Percentiles rank a stretch among this genome's conserved stretches.
These are phyloP conservation scores for Indicator maculatus DNA, from an alignment of 2,113 vertebrate genomes.

Conservation along the genomic window DNA sequence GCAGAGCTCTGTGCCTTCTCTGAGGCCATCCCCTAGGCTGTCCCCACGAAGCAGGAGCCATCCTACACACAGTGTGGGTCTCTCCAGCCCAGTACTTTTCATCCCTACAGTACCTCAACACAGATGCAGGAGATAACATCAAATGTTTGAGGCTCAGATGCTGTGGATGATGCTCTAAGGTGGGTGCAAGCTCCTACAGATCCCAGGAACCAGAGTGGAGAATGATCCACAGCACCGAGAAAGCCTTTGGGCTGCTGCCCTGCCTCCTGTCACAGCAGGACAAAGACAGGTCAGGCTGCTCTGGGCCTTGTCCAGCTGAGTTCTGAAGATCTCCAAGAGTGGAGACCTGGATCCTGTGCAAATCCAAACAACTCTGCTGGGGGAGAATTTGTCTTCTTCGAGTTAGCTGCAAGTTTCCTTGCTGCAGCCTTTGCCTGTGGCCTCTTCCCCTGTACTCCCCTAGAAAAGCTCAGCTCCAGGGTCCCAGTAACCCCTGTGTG, in stretches of 20 bases:
- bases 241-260: not conserved
- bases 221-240: not conserved
- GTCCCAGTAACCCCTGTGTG: accelerated
- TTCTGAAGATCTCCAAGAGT: not conserved
- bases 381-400: not conserved
- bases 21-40: not conserved
- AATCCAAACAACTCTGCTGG: not conserved
- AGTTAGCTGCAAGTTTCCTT: not conserved
- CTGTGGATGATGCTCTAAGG: not conserved
- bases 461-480: not conserved
- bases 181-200: not conserved
- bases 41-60: not conserved
- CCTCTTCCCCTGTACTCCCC: not conserved
- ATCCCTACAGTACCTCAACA: not conserved
- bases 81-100: not conserved
- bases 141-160: not conserved
- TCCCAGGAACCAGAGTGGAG: not conserved
- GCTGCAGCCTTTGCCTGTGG: not conserved
- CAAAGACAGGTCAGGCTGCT: not conserved
- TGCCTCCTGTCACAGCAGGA: not conserved
- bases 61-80: not conserved
- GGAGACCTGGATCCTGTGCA: not conserved
- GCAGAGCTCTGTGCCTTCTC: not conserved
- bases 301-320: not conserved
- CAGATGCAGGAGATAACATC: not conserved